Evolutionary conservation across 2,113 vertebrate genomes (phyloP), one percentile per base, ranked within the genome.

Genomic region (Aepyceros melampus): DNA sequence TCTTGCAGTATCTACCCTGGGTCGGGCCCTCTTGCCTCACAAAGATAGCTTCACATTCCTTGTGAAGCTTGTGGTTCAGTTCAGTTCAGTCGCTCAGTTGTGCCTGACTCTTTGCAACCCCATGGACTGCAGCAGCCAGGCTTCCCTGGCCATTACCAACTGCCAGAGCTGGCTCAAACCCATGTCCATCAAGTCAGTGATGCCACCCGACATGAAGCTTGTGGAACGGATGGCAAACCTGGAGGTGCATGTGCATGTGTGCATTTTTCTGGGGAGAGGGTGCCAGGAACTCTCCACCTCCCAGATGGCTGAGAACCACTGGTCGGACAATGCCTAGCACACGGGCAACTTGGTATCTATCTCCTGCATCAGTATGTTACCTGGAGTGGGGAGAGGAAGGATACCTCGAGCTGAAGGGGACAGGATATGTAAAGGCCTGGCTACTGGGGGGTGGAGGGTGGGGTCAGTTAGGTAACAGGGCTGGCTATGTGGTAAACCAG

Each of bases 401-500:
- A 60, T n/a, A 58, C 9, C 15, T 43, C 21, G 0, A 36, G 49
- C 36, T 82, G 17, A 89, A 74, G 43, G 60, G 17, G 33, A 89
- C 36, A 71, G 55, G 64, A 13, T 17, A 27, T 84, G 33, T 40
- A 74, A 74, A 84, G 31, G 33, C 45, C 55, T 87, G 71, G 33
- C 49, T 53, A 51, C 21, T 51, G 2, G 1, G 0, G 2, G 2
- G 53, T 33, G 36, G 53, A 40, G 11, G 33, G 33, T n/a, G 36
- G 27, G 27, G 12, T 51, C 45, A 87, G 17, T 95, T 76, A 83
- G 83, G 17, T 74, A 76, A 47, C 17, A 83, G 43, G 40, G 83
- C 4, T 90, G 40, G 74, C 6, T 90, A 2, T 90, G 53, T 84
- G 33, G 62, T 84, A 90, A 58, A 58, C 74, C 56, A 71, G 25